Evolutionary conservation across 2,797 vertebrate species (phyloP), one percentile per base, ranked within the genome.

Genomic region (Mallotus villosus): DNA sequence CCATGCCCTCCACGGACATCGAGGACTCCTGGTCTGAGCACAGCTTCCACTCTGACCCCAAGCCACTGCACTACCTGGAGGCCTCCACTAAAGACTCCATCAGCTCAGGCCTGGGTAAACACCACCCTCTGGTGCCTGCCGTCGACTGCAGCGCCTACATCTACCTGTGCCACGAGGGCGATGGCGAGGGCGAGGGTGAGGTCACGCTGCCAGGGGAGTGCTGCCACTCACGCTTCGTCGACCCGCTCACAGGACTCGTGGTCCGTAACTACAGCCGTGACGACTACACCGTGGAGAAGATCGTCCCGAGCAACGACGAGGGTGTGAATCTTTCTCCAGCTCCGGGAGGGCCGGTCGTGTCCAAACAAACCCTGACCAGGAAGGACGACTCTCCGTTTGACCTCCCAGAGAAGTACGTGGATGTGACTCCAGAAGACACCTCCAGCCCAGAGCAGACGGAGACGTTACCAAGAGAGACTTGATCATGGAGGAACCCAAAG

Each of bases 21-120:
- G 92, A 94, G 67, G 93, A 94, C 75, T 83, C 92, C 2, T 94
- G 94, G 94, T 90, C 92, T 0, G 89, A 92, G 34, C 51, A 89
- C 37, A 86, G 78, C 74, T 71, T 90, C 74, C 86, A 81, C 74
- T 84, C 90, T 53, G 74, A 87, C 0, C 86, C 89, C 11, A 92
- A 92, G 88, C 80, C 86, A 7, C 74, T 84, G 6, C 75, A 84
- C 71, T 93, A 92, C 76, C 83, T 91, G 0, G 91, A 93, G 69
- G 70, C 87, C 24, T 67, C 77, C 73, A 84, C 68, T 27, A 93
- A 92, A 87, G 92, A 92, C 70, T 90, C 87, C 76, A 91, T 88
- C 74, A 86, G 86, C 72, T 85, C 91, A 17, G 84, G 82, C 63
- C 81, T 92, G 77, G 88, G 82, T 22, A 91, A 89, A 75, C 92